Evolutionary conservation across 2,888 invertebrate species (phyloP).

Genomic region (Tenthredo amoena): DNA sequence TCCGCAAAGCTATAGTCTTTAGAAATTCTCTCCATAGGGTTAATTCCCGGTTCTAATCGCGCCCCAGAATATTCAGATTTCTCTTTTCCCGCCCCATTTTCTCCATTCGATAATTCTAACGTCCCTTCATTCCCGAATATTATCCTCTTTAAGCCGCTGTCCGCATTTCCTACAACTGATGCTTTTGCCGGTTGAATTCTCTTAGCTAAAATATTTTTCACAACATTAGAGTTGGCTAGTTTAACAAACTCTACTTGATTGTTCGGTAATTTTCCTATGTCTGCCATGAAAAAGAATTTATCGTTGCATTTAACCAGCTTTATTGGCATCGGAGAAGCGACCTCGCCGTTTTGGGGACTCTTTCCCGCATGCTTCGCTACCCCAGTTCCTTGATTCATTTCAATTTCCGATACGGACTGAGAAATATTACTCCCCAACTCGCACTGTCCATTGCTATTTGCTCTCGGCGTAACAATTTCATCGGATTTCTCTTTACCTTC

Average conservation of each 20-base stretch:
- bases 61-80: background rate
- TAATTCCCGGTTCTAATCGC: background rate
- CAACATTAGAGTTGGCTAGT: conserved; percentile 29
- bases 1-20: background rate
- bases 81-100: conserved; percentile 25
- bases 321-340: conserved; percentile 34
- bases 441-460: conserved; percentile 13
- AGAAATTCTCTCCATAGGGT: background rate
- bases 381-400: background rate
- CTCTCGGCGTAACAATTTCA: background rate
- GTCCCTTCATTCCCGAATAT: background rate
- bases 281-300: conserved; percentile 53
- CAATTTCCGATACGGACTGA: background rate
- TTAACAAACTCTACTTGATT: conserved; percentile 20
- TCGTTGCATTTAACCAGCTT: conserved; percentile 54
- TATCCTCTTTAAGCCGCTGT: background rate
- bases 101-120: conserved; percentile 23
- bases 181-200: conserved; percentile 41
- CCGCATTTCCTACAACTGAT: background rate
- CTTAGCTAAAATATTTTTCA: conserved; percentile 51
- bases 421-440: background rate
- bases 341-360: conserved; percentile 15
- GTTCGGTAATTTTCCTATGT: conserved; percentile 34
- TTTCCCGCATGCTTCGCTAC: background rate
- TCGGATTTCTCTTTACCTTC: background rate